Percentiles rank a stretch among this genome's conserved stretches.
phyloP scores from a whole-genome alignment of 2,113 vertebrate genomes.

The Panthera uncia region DNA sequence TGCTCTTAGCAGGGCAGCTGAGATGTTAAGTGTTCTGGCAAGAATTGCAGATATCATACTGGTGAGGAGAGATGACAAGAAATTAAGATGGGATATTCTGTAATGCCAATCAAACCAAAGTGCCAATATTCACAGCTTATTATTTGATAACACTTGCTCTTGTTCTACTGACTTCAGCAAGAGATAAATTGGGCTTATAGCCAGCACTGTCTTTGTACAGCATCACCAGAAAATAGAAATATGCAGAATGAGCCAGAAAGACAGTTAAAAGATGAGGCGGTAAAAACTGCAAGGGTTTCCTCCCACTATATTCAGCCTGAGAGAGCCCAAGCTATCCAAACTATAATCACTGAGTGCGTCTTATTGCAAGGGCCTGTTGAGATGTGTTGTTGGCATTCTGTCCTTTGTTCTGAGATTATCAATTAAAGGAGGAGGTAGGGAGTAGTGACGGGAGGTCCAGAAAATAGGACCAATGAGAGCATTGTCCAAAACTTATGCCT shows the following conservation, averaged over 20 bases:
- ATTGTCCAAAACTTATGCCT: not conserved
- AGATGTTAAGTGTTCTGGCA: constrained; percentile 5
- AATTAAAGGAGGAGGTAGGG: not conserved
- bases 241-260: constrained; percentile 37
- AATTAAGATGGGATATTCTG: constrained; percentile 49
- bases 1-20: not conserved
- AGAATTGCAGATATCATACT: not conserved
- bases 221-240: constrained; percentile 31
- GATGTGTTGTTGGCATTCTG: not conserved
- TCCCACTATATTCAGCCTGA: not conserved
- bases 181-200: constrained; percentile 47
- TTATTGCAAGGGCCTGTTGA: not conserved
- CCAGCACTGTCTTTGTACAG: constrained; percentile 32
- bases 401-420: constrained; percentile 35
- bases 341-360: not conserved
- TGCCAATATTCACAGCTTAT: constrained; percentile 49
- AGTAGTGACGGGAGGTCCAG: not conserved
- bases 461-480: not conserved
- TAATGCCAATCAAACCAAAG: constrained; percentile 49
- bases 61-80: constrained; percentile 30
- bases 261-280: not conserved
- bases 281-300: not conserved
- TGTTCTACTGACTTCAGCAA: constrained; percentile 41
- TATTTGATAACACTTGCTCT: constrained; percentile 59
- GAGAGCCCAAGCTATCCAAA: not conserved